Base-by-base conservation (phyloP, 2,797 vertebrate genomes). In the Sebastes nivosus region DNA sequence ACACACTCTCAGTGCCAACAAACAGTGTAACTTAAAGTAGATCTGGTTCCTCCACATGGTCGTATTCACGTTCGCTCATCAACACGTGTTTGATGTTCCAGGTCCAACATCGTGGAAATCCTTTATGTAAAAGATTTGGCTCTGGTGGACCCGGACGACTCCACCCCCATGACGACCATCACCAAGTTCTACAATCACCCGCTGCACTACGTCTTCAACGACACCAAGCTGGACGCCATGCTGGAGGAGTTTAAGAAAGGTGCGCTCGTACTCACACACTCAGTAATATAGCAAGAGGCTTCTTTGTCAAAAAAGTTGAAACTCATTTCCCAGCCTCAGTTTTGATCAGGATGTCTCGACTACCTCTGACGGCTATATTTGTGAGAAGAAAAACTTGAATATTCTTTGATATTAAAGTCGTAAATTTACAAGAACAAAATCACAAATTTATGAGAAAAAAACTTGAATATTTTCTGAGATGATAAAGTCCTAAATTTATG, bases 181-280 rank as follows among this genome's bases (percentile, higher is more conserved):
- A 98, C 97, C 54, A 97, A 97, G 81, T 98, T 98, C 94, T 98
- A 98, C 95, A 98, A 97, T 52, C 97, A 97, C 80, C 97, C 97
- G 0, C 95, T 98, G 68, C 97, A 98, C 92, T 98, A 95, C 27
- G 97, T 98, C 65, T 98, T 98, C 91, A 98, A 98, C 7, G 97
- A 98, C 94, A 98, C 97, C 79, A 98, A 97, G 63, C 94, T 98
- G 89, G 97, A 98, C 34, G 97, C 97, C 11, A 97, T 98, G 89
- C 83, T 98, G 88, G 97, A 98, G 90, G 97, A 98, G 90, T 98
- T 98, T 92, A 98, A 98, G 94, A 96, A 96, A 93, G 96, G 96
- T 95, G 57, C 0, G 54, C 42, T 20, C 52, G 32, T 0, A 30
- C 14, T 20, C 52, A 5, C 50, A 8, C 32, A 14, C 18, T 20